These are phyloP conservation scores for Margarornis squamiger DNA, from an alignment of 2,797 vertebrate species.

Conservation along the genomic window DNA sequence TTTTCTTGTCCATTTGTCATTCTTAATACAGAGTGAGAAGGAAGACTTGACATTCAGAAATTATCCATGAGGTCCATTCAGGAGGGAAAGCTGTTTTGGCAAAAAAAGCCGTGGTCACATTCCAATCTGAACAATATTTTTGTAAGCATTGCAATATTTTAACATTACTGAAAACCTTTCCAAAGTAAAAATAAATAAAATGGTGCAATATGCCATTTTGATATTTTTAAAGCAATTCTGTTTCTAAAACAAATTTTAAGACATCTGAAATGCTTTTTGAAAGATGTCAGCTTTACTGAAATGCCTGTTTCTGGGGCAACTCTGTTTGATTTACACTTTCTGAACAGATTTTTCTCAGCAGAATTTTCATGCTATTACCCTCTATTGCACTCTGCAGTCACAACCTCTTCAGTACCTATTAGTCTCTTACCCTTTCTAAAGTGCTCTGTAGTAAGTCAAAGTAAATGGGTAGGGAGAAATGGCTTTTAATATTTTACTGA, in stretches of 20 bases:
- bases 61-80: neutral
- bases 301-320: neutral
- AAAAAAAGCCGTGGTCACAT: neutral
- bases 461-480: conserved; percentile 35
- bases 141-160: neutral
- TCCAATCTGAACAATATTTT: neutral
- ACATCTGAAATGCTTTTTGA: neutral
- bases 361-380: neutral
- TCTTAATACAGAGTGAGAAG: neutral
- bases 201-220: neutral
- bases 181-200: conserved; percentile 29
- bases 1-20: too few species aligned
- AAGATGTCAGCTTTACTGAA: neutral
- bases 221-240: neutral
- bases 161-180: neutral
- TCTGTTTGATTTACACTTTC: conserved; percentile 10
- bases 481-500: conserved; percentile 48
- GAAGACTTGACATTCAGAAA: neutral
- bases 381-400: conserved; percentile 25
- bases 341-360: conserved; percentile 18
- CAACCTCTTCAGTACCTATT: conserved; percentile 8
- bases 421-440: conserved; percentile 17
- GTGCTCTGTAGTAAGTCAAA: conserved; percentile 22
- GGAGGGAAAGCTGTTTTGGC: neutral
- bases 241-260: conserved; percentile 3